Base-by-base conservation (phyloP, 2,113 vertebrate species). In the Tonatia bakeri region DNA sequence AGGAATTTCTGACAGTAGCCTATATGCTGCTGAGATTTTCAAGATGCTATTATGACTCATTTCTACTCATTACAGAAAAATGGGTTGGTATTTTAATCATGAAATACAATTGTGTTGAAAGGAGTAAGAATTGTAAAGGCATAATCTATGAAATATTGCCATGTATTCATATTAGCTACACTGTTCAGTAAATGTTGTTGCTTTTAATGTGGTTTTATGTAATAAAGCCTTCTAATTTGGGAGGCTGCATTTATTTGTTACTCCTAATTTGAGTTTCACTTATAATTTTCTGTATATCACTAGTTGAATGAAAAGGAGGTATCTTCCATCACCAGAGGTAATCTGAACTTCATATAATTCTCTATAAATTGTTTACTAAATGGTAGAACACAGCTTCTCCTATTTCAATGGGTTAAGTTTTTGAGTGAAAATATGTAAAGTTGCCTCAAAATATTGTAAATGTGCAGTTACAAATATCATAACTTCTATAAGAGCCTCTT, bases 1-100 rank as follows among this genome's bases (percentile, higher is more conserved):
- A 95, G 96, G 91, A 94, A 96, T 94, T 97, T 89, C 96, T 98
- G 97, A 97, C 96, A 97, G 96, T 96, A 86, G 82, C 86, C 91
- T 95, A 87, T 90, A 76, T 84, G 67, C 93, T 73, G 81, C 88
- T 56, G 50, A 96, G 96, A 91, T 82, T 96, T 95, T 91, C 91
- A 93, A 91, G 94, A 95, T 84, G 82, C 83, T 93, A 94, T 97
- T 96, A 96, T 92, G 94, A 96, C 59, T 96, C 96, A 92, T 95
- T 95, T 92, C 47, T 82, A 82, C 69, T 88, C 84, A 94, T 97
- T 95, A 97, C 45, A 95, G 96, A 97, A 96, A 97, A 96, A 93
- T 90, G 90, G 45, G 75, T 93, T 85, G 61, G 69, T 94, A 72
- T 95, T 96, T 96, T 97, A 96, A 97, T 96, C 93, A 89, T 87